These are phyloP conservation scores for Gila orcuttii DNA, from an alignment of 2,113 vertebrate genomes.

Conservation along the genomic window DNA sequence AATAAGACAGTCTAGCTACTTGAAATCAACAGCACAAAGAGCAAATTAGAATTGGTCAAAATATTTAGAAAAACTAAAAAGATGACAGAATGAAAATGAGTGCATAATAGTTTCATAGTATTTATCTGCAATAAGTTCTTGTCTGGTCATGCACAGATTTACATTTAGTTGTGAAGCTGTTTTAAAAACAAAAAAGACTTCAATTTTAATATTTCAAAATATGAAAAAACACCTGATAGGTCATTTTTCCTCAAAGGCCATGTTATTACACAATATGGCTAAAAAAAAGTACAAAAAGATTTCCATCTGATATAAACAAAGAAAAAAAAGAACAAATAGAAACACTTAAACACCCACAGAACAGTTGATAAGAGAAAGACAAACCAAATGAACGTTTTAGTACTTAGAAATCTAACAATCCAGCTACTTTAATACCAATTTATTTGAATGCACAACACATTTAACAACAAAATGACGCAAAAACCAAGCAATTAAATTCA, in stretches of 20 bases:
- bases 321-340: neutral
- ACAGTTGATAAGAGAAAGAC: neutral
- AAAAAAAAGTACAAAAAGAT: neutral
- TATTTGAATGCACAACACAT: neutral
- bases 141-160: neutral
- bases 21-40: neutral
- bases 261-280: slow-evolving; percentile 15
- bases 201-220: neutral
- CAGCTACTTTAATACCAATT: neutral
- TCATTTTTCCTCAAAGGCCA: neutral
- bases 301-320: neutral
- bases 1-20: neutral
- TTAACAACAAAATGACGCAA: neutral
- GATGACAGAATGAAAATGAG: neutral
- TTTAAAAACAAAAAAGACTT: neutral
- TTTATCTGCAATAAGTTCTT: neutral
- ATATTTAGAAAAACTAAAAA: neutral
- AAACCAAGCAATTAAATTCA: neutral
- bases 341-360: neutral
- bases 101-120: neutral
- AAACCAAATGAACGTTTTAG: neutral
- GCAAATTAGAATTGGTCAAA: neutral
- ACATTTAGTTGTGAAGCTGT: neutral
- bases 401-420: too few relatives aligned
- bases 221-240: neutral